These are phyloP conservation scores for Endomychus coccineus DNA, from an alignment of 2,888 invertebrate species.

Conservation along the genomic window DNA sequence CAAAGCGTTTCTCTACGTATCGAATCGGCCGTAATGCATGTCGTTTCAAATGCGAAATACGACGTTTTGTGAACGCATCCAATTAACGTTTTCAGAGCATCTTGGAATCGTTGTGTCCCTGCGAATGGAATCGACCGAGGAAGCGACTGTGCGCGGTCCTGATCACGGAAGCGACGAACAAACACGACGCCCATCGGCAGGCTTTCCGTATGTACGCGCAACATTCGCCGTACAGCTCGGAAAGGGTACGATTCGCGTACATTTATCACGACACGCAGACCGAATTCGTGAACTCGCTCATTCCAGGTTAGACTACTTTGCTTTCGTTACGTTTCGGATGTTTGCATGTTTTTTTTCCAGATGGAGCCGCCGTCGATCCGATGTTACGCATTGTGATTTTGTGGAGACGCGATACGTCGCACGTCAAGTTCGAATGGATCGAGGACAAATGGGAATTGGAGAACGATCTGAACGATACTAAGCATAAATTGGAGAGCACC, in stretches of 20 bases:
- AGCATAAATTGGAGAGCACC: conserved; percentile 62
- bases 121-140: conserved; percentile 72
- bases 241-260: conserved; percentile 79
- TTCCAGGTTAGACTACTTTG: conserved; percentile 44
- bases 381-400: conserved; percentile 76
- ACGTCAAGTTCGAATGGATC: conserved; percentile 87
- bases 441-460: conserved; percentile 60
- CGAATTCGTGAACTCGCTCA: conserved; percentile 71
- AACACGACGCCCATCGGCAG: conserved; percentile 56
- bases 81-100: conserved; percentile 46
- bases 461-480: conserved; percentile 59
- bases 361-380: conserved; percentile 56
- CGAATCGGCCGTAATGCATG: background rate
- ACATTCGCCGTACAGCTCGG: conserved; percentile 55
- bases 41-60: conserved; percentile 1
- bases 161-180: conserved; percentile 57
- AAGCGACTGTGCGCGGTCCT: conserved; percentile 73
- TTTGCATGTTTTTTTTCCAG: conserved; percentile 33
- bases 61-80: conserved; percentile 1
- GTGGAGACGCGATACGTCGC: conserved; percentile 82
- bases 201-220: conserved; percentile 66
- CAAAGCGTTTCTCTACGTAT: background rate
- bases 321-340: background rate
- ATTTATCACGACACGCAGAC: conserved; percentile 79
- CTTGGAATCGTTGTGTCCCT: conserved; percentile 80